Percentiles rank a stretch among this genome's conserved stretches.
Conservation (phyloP, 2,797 vertebrate genomes). For the Cheirogaleus major region DNA sequence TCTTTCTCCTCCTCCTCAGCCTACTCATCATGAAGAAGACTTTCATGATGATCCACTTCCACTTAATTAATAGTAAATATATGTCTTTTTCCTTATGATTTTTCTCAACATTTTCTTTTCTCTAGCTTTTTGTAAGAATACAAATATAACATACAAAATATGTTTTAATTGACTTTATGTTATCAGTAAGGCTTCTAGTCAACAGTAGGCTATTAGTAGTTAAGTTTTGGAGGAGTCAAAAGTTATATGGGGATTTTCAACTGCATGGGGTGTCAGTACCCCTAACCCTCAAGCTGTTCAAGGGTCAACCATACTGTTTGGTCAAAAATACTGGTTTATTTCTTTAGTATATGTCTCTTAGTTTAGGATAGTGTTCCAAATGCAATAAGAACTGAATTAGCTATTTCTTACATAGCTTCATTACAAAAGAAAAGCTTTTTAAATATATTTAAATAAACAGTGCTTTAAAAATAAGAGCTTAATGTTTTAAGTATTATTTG, state of each 20-base stretch:
- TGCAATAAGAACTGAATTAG: background rate
- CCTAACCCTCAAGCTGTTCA: background rate
- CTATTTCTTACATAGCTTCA: background rate
- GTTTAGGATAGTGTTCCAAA: background rate
- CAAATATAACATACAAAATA: background rate
- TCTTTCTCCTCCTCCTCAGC: background rate
- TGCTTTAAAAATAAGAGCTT: conserved; percentile 43
- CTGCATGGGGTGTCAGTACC: background rate
- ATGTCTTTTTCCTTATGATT: background rate
- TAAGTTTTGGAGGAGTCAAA: background rate
- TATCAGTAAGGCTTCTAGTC: background rate
- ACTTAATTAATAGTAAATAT: background rate
- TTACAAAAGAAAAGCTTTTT: background rate
- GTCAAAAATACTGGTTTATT: background rate
- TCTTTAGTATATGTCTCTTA: background rate
- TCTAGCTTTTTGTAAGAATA: background rate
- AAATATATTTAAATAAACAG: conserved; percentile 21
- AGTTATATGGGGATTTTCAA: background rate
- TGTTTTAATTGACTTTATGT: background rate
- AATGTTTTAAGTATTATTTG: background rate
- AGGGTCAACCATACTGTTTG: background rate
- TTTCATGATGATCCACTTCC: background rate
- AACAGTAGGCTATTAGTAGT: background rate
- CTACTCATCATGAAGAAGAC: background rate
- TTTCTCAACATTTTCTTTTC: background rate